Percentiles rank a stretch among this genome's conserved stretches.
phyloP scores from a whole-genome alignment of 1,140 invertebrate species.

The Procambarus clarkii region DNA sequence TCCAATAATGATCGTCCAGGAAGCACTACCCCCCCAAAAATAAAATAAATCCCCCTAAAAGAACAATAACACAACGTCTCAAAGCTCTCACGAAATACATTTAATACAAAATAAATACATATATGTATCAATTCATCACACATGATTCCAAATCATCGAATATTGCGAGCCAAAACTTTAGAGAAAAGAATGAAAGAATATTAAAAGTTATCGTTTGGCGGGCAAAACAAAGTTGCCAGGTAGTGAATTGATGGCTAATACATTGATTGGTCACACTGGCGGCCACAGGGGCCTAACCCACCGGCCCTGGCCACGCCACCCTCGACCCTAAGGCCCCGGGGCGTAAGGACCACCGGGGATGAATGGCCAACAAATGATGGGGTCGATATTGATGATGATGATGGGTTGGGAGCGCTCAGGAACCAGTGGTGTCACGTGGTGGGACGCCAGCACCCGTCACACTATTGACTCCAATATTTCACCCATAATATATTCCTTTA shows the following conservation, averaged over 20 bases:
- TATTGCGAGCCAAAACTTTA: too few relatives aligned
- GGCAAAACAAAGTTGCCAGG: conserved; percentile 41
- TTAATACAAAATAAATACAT: too few relatives aligned
- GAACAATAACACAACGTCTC: too few relatives aligned
- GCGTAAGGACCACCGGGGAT: neutral
- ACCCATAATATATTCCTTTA: neutral
- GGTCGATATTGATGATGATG: conserved; percentile 56
- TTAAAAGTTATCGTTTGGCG: neutral
- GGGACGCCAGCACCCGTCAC: neutral
- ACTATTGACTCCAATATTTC: too few relatives aligned
- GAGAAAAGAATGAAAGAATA: neutral
- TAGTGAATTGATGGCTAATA: conserved; percentile 38
- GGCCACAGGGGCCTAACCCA: neutral
- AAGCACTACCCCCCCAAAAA: too few relatives aligned
- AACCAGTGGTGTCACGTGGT: neutral
- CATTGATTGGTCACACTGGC: conserved; percentile 52
- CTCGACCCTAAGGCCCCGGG: neutral
- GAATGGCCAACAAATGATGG: conserved; percentile 37
- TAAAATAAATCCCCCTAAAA: too few relatives aligned
- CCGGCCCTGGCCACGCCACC: neutral
- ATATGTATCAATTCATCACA: too few relatives aligned
- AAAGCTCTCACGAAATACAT: too few relatives aligned
- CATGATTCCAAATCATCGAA: too few relatives aligned
- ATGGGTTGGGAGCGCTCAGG: neutral
- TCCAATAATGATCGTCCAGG: too few relatives aligned